Base-by-base conservation (phyloP, 2,888 invertebrate species). In the Caenorhabditis doughertyi region DNA sequence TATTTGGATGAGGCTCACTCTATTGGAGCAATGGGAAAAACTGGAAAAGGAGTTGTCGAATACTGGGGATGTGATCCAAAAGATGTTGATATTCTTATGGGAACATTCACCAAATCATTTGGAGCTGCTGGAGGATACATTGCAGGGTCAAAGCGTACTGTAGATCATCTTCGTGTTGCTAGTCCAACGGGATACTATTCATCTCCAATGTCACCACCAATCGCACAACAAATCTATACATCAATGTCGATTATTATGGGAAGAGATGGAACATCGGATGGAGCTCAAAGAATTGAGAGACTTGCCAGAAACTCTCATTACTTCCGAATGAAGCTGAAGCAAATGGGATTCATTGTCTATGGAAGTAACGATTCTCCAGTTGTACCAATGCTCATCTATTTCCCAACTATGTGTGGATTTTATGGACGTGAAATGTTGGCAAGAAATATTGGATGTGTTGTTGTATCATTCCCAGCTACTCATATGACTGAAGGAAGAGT, bases 1-100 rank as follows among this genome's bases (percentile, higher is more conserved):
- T 99, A 98, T 93, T 93, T 99, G 92, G 99, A 99, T 93, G 99
- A 99, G 93, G 99, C 99, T 65, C 99, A 99, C 93, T 97, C 97
- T 91, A 95, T 97, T 79, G 98, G 90, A 16, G 90, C 90, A n/a
- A 89, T 90, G 89, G 90, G 90, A 49, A 82, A 82, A 18, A 85
- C 87, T n/a, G 98, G 98, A 0, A 94, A 96, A 84, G 98, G 98
- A 16, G 95, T 96, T 32, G 94, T 95, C 0, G 98, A 98, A 92
- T 96, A 96, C 93, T 96, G 95, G 92, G 95, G 95, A 44, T 94
- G 95, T 81, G 94, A 95, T 93, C 95, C 97, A 0, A 93, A 92
- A 4, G 96, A 98, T 91, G 94, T 99, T 21, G 98, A 99, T 88
- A 92, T 94, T 90, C 94, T 97, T 83, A 99, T 99, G 98, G 99